Conservation (phyloP, 2,797 vertebrate species). For the Triplophysa yarkandensis region DNA sequence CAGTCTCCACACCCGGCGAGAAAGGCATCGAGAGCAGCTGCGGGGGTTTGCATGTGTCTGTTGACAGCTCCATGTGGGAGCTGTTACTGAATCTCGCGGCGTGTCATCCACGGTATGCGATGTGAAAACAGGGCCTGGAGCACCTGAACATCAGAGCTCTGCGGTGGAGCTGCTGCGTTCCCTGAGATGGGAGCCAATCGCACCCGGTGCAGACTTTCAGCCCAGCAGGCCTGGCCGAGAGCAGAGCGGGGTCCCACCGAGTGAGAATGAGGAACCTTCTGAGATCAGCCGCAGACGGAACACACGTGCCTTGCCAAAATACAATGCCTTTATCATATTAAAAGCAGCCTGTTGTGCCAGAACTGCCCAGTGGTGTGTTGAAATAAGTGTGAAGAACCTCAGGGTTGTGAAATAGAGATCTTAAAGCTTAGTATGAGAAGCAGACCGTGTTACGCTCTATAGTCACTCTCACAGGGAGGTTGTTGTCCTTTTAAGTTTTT, state of each 20-base stretch:
- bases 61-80: slow-evolving; percentile 44
- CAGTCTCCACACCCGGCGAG: slow-evolving; percentile 7
- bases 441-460: neutral
- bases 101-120: slow-evolving; percentile 36
- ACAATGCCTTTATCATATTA: slow-evolving; percentile 16
- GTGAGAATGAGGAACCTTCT: slow-evolving; percentile 27
- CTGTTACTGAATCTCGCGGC: slow-evolving; percentile 25
- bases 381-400: slow-evolving; percentile 25
- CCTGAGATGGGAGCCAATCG: slow-evolving; percentile 39
- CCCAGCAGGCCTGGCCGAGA: slow-evolving; percentile 11
- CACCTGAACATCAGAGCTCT: slow-evolving; percentile 12
- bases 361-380: neutral
- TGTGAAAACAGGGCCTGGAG: slow-evolving; percentile 30
- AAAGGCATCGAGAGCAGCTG: slow-evolving; percentile 12
- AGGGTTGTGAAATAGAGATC: slow-evolving; percentile 2
- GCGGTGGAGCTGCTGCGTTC: neutral
- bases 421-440: neutral
- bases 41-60: slow-evolving; percentile 32
- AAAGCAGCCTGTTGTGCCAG: slow-evolving; percentile 9
- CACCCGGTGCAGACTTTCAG: neutral
- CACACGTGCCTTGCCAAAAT: slow-evolving; percentile 26
- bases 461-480: neutral
- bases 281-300: slow-evolving; percentile 21
- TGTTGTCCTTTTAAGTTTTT: neutral
- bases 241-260: neutral